A percentile compares a stretch with the other conserved stretches of the same genome.
Conservation (phyloP, 2,797 vertebrate genomes). For the Pelochelys cantorii region DNA sequence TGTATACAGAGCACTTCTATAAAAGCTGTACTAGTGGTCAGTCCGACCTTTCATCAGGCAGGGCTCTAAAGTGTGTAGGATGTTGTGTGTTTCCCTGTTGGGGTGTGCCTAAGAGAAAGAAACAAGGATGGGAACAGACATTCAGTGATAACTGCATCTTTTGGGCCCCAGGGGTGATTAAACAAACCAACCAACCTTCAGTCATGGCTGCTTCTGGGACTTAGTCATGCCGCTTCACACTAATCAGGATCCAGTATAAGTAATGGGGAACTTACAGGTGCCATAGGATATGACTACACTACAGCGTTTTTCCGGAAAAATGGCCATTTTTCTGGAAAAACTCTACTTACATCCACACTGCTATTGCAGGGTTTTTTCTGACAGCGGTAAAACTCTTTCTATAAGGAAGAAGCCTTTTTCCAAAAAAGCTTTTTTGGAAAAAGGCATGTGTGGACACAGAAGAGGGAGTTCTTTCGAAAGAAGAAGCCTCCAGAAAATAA, state of each 20-base stretch:
- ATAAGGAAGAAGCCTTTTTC: too few relatives aligned
- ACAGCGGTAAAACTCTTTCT: too few relatives aligned
- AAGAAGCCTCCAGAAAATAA: too few relatives aligned
- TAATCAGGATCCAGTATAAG: not conserved
- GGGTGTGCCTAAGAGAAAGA: not conserved
- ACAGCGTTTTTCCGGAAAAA: too few relatives aligned
- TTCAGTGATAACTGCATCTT: not conserved
- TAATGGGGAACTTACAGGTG: not conserved
- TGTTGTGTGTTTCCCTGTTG: not conserved
- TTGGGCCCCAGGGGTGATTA: not conserved
- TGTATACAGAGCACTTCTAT: not conserved
- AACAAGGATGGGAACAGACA: not conserved
- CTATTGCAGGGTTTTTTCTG: too few relatives aligned
- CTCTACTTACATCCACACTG: too few relatives aligned
- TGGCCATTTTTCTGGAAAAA: too few relatives aligned
- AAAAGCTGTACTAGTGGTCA: not conserved
- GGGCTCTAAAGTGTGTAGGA: not conserved
- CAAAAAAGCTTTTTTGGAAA: too few relatives aligned
- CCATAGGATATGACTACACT: too few relatives aligned
- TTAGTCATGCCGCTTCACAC: accelerated
- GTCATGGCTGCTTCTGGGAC: not conserved
- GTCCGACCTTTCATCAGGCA: not conserved
- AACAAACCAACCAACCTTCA: not conserved
- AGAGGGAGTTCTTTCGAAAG: too few relatives aligned
- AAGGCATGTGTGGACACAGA: too few relatives aligned